Evolutionary conservation across 1,140 invertebrate genomes (phyloP), one percentile per base, ranked within the genome.

Genomic region (Probaryconus sp.): DNA sequence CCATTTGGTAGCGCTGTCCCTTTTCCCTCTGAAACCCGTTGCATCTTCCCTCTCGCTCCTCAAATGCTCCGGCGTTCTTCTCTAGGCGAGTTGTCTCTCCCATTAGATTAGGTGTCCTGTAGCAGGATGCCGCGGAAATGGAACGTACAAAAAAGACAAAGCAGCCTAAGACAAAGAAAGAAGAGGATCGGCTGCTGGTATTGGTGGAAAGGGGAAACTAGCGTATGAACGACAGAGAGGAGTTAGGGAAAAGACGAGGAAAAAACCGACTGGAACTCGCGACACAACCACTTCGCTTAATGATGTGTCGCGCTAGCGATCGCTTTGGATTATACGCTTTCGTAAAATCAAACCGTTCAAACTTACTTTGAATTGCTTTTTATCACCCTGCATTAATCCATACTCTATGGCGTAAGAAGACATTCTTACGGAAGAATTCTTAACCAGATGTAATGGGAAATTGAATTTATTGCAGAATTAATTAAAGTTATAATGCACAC

Each of bases 61-160:
- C 80, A 80, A 84, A 84, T 81, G 70, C 76, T 60, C 74, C 67
- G 75, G 63, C 42, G 68, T 65, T 64, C n/a, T n/a, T n/a, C 53
- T 75, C 60, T 64, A 63, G 71, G 47, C 47, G 60, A 63, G 63
- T 68, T 76, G 79, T 81, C 76, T 82, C 75, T 77, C 77, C 79
- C 81, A 84, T 82, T 85, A 85, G 84, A 86, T 87, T 85, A 86
- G 82, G 77, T 77, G 77, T 74, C 70, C 78, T 78, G 76, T 68
- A 70, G 72, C 30, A 43, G 63, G 69, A 79, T 77, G 76, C 73
- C 71, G 73, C 77, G 69, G 51, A 73, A 75, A 48, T 40, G 50
- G 72, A 77, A 72, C 72, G 72, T 78, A n/a, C n/a, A n/a, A 83
- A 83, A 78, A 78, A 79, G 61, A 78, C 63, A 26, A 51, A 10